phyloP scores from a whole-genome alignment of 2,888 invertebrate species.

The Galeruca laticollis region DNA sequence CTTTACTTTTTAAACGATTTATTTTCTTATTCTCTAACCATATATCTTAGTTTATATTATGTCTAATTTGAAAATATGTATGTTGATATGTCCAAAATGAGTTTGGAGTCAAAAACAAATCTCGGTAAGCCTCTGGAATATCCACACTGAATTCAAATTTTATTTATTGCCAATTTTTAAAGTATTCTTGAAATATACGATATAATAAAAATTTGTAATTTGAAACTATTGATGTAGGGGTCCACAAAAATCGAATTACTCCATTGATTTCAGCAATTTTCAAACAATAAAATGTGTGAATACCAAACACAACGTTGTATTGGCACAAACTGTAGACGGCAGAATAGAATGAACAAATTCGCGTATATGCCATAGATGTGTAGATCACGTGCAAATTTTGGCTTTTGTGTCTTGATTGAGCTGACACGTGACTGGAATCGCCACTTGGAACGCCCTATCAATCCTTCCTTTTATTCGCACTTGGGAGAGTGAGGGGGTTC shows the following conservation, averaged over 20 bases:
- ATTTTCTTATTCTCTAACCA: too few species aligned
- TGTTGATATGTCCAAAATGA: too few species aligned
- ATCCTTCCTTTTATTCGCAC: slow-evolving; percentile 56
- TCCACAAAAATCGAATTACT: slow-evolving; percentile 47
- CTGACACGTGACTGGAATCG: slow-evolving; percentile 61
- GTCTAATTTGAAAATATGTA: too few species aligned
- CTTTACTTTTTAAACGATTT: too few species aligned
- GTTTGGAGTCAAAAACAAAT: too few species aligned
- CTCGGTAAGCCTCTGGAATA: not conserved
- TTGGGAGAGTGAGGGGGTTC: slow-evolving; percentile 37
- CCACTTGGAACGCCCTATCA: slow-evolving; percentile 55
- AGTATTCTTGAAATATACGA: not conserved
- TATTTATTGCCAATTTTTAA: not conserved
- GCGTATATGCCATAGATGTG: slow-evolving; percentile 56
- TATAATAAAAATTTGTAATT: not conserved
- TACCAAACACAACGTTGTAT: slow-evolving; percentile 53
- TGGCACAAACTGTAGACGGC: slow-evolving; percentile 50
- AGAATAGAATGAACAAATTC: slow-evolving; percentile 54
- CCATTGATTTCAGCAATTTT: slow-evolving; percentile 49
- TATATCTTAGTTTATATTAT: too few species aligned
- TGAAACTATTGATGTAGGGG: slow-evolving; percentile 6
- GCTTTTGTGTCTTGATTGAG: slow-evolving; percentile 66
- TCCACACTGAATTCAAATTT: not conserved
- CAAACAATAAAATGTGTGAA: slow-evolving; percentile 55
- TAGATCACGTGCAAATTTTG: slow-evolving; percentile 66